Conservation (phyloP, 2,797 vertebrate genomes). For the Pelobates cultripes region DNA sequence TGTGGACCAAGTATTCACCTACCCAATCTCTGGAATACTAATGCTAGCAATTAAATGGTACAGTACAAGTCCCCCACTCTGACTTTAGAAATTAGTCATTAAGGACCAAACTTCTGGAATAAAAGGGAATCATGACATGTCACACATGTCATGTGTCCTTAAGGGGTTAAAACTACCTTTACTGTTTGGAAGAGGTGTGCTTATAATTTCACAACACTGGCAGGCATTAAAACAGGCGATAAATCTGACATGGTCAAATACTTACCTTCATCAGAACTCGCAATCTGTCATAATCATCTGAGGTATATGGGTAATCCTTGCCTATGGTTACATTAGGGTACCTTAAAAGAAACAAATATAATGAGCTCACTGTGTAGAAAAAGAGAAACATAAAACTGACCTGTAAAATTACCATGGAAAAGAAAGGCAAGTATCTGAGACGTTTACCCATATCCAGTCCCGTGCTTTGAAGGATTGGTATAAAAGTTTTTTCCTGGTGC, state of each 20-base stretch:
- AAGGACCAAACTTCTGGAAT: too few relatives aligned
- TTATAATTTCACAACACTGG: too few relatives aligned
- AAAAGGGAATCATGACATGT: too few relatives aligned
- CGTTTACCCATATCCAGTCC: slow-evolving; percentile 85
- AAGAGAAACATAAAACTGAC: background rate
- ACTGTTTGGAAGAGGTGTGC: too few relatives aligned
- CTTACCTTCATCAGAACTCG: slow-evolving; percentile 77
- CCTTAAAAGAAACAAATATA: slow-evolving; percentile 65
- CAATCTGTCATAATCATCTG: slow-evolving; percentile 75
- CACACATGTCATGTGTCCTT: too few relatives aligned
- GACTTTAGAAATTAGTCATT: too few relatives aligned
- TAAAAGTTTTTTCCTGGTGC: slow-evolving; percentile 82
- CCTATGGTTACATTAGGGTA: slow-evolving; percentile 84
- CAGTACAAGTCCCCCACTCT: too few relatives aligned
- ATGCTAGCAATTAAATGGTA: too few relatives aligned
- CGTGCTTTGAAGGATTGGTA: slow-evolving; percentile 84
- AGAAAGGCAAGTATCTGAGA: background rate
- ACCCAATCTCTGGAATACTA: too few relatives aligned
- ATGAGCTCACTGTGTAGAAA: background rate
- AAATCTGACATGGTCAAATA: background rate
- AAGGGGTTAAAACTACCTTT: too few relatives aligned
- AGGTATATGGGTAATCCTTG: slow-evolving; percentile 70
- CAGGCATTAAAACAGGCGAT: too few relatives aligned
- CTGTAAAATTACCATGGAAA: background rate
- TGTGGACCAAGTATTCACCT: too few relatives aligned